Evolutionary conservation across 2,113 vertebrate genomes (phyloP), one percentile per base, ranked within the genome.

Genomic region (Erpornis zantholeuca): DNA sequence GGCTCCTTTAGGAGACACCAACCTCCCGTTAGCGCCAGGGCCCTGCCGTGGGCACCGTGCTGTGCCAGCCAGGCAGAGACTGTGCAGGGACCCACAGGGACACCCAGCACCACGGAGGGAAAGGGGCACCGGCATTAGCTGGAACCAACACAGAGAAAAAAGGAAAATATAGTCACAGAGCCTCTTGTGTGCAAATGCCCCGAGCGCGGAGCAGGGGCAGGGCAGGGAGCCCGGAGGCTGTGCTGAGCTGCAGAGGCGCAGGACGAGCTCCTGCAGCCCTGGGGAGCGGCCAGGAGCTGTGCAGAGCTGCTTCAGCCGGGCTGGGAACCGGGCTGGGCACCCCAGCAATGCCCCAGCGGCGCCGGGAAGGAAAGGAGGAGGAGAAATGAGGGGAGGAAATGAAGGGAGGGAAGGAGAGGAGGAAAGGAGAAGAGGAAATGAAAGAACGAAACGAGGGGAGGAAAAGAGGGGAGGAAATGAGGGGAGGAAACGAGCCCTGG

Each of bases 271-370:
- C 88, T 42, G 42, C 3, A 27, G 65, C 45, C 45, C 61, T 22
- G 52, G 29, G 24, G 53, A 79, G 57, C 60, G 75, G 60, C 15
- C 25, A 9, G 27, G 20, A 23, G 35, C 66, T 65, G 53, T 11
- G 18, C 4, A 21, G 70, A 47, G 13, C 15, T 19, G 35, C 42
- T 15, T 64, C 15, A 14, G 11, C 40, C 0, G 0, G 33, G 0
- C 0, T 78, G 7, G 20, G 42, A 18, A n/a, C 33, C 6, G 22
- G 80, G 40, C 71, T 69, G 81, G 56, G 72, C 47, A 47, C 2
- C 22, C 4, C 3, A 38, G 54, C 1, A 52, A 54, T 76, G 36
- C 8, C 29, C 4, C 38, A 52, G 25, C 56, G 79, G 79, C 72
- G 68, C 3, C 0, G 3, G 21, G 35, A 61, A 57, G 54, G 29